Evolutionary conservation across 2,113 vertebrate genomes (phyloP), one percentile per base, ranked within the genome.

Genomic region (Hippolais icterina): DNA sequence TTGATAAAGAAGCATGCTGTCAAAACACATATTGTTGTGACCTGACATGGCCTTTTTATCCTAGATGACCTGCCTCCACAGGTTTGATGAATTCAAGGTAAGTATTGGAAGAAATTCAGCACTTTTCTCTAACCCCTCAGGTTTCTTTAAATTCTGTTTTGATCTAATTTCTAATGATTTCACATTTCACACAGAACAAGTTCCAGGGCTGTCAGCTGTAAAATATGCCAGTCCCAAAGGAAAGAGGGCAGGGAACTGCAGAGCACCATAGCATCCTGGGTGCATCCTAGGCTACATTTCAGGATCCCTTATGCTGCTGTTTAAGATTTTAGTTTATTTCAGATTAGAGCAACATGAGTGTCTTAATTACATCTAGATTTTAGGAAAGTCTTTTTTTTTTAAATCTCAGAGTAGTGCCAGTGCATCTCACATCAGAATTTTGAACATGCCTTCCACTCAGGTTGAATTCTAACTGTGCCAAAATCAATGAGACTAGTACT

Each of bases 81-180:
- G 44, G 11, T 54, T 54, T 65, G 50, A 53, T 25, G 44, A 79
- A 63, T 75, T 69, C 52, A 83, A 75, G 41, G 31, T 23, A 61
- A 41, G 31, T 13, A 52, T 6, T 86, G 56, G n/a, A 70, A 65
- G 46, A 87, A 84, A 83, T 66, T 76, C 28, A 65, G 7, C 27
- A 19, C 24, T 92, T 93, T 83, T 74, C 35, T 89, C 56, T 90
- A 81, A 91, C 16, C 15, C 42, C 44, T 65, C 21, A 22, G 5
- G 19, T 93, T 81, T 71, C 68, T 63, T 83, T 83, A 16, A 69
- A 78, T 77, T 82, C 53, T 72, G 2, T 75, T 86, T 83, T 83
- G 60, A 89, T 17, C 28, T 59, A 68, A 81, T 89, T 94, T 93
- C 68, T 86, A 87, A 81, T 52, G 3, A 95, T 89, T 90, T 93